phyloP scores from a whole-genome alignment of 2,797 vertebrate genomes.

The Hoplostethus atlanticus region DNA sequence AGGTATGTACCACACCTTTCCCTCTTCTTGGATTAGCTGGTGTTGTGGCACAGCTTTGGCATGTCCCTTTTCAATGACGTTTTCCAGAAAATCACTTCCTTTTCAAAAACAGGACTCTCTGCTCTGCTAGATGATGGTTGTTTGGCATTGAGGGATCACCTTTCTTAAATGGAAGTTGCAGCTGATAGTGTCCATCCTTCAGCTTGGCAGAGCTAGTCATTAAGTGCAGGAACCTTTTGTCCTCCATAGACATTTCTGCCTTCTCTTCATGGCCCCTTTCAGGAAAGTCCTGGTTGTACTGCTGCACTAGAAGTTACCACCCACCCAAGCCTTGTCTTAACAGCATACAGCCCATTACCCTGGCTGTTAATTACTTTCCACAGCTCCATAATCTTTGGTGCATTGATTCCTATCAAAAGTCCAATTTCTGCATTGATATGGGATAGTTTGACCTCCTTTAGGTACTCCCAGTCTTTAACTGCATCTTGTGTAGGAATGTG shows the following conservation, averaged over 20 bases:
- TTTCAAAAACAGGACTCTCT: not conserved
- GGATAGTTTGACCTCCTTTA: not conserved
- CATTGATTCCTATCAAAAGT: slow-evolving; percentile 1
- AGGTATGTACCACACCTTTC: slow-evolving; percentile 12
- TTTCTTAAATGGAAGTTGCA: not conserved
- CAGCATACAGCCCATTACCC: not conserved
- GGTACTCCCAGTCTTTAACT: not conserved
- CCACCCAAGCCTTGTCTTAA: slow-evolving; percentile 17
- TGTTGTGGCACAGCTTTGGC: not conserved
- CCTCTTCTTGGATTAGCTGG: not conserved
- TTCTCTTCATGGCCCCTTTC: not conserved
- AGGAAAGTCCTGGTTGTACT: slow-evolving; percentile 1
- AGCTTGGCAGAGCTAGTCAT: not conserved
- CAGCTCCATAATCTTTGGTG: not conserved
- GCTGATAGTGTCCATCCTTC: not conserved
- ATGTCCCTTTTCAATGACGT: slow-evolving; percentile 1
- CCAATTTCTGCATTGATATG: slow-evolving; percentile 7
- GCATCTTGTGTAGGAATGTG: slow-evolving; percentile 4
- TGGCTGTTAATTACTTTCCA: not conserved
- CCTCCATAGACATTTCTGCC: not conserved
- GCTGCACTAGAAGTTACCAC: not conserved
- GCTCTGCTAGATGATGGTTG: not conserved
- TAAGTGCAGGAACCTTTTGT: not conserved
- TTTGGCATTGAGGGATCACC: not conserved
- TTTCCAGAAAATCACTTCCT: not conserved